Percentiles rank a stretch among this genome's conserved stretches.
Evolutionary conservation across 2,888 invertebrate genomes (phyloP).

Genomic region (Acanthoscelides obtectus): DNA sequence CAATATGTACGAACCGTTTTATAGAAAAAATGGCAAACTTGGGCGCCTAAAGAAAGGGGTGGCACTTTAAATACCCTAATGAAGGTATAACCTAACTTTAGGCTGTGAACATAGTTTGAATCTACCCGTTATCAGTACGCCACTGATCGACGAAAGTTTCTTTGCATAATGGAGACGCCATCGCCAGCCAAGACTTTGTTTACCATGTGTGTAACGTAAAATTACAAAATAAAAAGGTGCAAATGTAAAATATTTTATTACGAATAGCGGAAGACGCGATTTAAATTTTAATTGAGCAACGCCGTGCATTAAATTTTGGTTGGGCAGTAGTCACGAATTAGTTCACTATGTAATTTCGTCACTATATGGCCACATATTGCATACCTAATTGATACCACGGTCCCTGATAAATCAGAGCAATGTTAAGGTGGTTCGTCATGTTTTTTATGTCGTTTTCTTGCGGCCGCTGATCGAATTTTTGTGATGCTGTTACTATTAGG

Average conservation of each 20-base stretch:
- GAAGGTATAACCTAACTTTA: no score
- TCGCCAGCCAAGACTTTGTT: constrained; percentile 12
- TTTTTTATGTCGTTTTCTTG: no score
- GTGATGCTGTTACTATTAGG: no score
- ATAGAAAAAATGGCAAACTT: no score
- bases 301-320: not conserved
- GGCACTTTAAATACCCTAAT: no score
- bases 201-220: constrained; percentile 7
- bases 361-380: not conserved
- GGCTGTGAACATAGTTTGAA: no score
- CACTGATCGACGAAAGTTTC: constrained; percentile 16
- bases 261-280: not conserved
- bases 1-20: no score
- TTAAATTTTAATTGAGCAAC: not conserved
- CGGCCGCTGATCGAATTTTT: no score
- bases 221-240: constrained; percentile 6
- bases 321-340: not conserved
- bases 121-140: not conserved
- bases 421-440: no score
- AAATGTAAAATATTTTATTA: not conserved
- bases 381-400: no score
- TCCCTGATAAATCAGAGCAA: no score
- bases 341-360: not conserved
- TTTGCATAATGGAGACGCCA: constrained; percentile 23
- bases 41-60: no score